phyloP scores from a whole-genome alignment of 2,113 vertebrate genomes.

The Mormyrus iriodes region DNA sequence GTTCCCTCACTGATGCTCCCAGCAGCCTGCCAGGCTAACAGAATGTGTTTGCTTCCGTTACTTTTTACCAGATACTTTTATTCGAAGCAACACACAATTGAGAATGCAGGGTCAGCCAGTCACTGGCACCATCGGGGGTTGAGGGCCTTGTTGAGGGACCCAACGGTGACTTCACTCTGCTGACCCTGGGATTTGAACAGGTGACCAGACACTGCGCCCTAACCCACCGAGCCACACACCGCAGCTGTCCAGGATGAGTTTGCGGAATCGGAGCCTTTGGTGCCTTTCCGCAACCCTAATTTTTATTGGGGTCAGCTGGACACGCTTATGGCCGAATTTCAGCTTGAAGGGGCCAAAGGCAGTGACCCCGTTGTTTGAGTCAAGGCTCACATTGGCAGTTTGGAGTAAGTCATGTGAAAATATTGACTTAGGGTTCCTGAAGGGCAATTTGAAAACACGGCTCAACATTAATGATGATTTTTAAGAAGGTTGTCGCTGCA shows the following conservation, averaged over 20 bases:
- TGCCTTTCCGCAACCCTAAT: not conserved
- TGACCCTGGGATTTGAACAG: not conserved
- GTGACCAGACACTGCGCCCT: not conserved
- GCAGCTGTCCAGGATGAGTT: not conserved
- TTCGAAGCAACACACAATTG: not conserved
- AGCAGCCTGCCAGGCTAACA: not conserved
- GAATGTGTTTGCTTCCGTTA: not conserved
- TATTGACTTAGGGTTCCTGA: not conserved
- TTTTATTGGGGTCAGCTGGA: not conserved
- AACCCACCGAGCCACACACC: not conserved
- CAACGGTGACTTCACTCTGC: not conserved
- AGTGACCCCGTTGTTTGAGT: not conserved
- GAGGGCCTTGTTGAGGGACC: not conserved
- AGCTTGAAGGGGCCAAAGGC: not conserved
- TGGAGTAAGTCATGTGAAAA: not conserved
- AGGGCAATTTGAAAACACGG: not conserved
- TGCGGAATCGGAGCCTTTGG: not conserved
- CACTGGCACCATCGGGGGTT: not conserved
- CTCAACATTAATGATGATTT: not conserved
- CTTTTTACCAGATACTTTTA: not conserved
- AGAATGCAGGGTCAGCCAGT: not conserved
- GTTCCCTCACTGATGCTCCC: not conserved
- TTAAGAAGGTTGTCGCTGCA: not conserved
- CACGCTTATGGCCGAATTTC: not conserved
- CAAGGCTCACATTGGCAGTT: not conserved